Evolutionary conservation across 2,888 invertebrate species (phyloP).

Genomic region (Tachina lurida): DNA sequence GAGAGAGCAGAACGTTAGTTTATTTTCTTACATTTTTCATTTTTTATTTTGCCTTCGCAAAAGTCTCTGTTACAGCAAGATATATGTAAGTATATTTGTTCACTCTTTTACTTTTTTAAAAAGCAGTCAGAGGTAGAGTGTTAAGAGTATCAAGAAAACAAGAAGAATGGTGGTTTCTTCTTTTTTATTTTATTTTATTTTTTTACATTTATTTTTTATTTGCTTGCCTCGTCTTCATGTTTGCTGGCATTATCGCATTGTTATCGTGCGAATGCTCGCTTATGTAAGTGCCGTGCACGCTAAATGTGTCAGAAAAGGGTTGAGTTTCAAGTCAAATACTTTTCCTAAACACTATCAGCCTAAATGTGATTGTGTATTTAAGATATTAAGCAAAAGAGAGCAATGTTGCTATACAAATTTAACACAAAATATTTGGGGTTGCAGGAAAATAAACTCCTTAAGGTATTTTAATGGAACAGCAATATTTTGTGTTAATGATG

Average conservation of each 20-base stretch:
- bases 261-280: constrained; percentile 75
- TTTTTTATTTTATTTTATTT: constrained; percentile 27
- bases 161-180: constrained; percentile 53
- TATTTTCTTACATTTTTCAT: not conserved
- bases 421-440: not conserved
- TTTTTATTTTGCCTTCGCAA: constrained; percentile 3
- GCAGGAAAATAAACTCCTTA: not conserved
- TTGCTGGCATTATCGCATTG: constrained; percentile 79
- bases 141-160: constrained; percentile 1
- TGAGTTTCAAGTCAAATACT: constrained; percentile 64
- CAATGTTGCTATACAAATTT: not conserved
- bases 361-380: constrained; percentile 51
- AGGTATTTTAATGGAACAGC: not conserved
- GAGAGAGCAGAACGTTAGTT: constrained; percentile 8
- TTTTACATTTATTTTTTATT: not conserved
- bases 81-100: constrained; percentile 26
- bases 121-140: not conserved
- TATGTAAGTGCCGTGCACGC: constrained; percentile 80
- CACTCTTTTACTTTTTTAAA: constrained; percentile 31
- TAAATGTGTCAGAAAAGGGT: constrained; percentile 75
- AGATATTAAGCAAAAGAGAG: constrained; percentile 18
- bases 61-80: constrained; percentile 29
- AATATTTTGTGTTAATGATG: no score
- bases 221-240: constrained; percentile 71
- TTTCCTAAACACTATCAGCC: constrained; percentile 61